These are phyloP conservation scores for Ranitomeya imitator DNA, from an alignment of 2,113 vertebrate genomes.

Conservation along the genomic window DNA sequence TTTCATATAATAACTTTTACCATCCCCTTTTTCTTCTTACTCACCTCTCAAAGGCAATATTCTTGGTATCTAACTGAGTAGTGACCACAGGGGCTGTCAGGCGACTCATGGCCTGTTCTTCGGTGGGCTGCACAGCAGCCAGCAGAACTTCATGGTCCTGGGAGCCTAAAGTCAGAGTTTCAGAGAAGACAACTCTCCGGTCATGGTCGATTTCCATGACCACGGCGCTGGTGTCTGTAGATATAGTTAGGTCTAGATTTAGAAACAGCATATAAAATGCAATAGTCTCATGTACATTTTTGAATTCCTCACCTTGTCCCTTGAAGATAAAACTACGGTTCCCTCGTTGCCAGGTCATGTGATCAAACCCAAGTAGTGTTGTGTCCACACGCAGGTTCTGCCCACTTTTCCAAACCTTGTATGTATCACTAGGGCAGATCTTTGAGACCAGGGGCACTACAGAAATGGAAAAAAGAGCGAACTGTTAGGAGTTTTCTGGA, in stretches of 20 bases:
- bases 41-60: slow-evolving; percentile 97
- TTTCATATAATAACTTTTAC: neutral
- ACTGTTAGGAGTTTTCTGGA: neutral
- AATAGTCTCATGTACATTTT: neutral
- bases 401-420: slow-evolving; percentile 96
- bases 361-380: slow-evolving; percentile 93
- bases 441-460: slow-evolving; percentile 94
- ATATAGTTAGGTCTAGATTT: slow-evolving; percentile 13
- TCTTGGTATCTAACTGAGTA: slow-evolving; percentile 95
- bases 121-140: slow-evolving; percentile 86
- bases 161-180: slow-evolving; percentile 84
- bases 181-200: slow-evolving; percentile 89
- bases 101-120: slow-evolving; percentile 92
- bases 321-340: slow-evolving; percentile 95
- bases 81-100: slow-evolving; percentile 90
- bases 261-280: neutral
- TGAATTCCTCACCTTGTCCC: slow-evolving; percentile 84
- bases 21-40: slow-evolving; percentile 10
- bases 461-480: neutral
- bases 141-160: slow-evolving; percentile 81
- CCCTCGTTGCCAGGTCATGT: slow-evolving; percentile 98
- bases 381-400: slow-evolving; percentile 96
- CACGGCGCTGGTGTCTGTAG: slow-evolving; percentile 85
- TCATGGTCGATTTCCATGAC: slow-evolving; percentile 99
- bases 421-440: slow-evolving; percentile 97